A percentile compares a stretch with the other conserved stretches of the same genome.
Evolutionary conservation across 2,797 vertebrate species (phyloP).

Genomic region (Gymnoscopelus braueri): DNA sequence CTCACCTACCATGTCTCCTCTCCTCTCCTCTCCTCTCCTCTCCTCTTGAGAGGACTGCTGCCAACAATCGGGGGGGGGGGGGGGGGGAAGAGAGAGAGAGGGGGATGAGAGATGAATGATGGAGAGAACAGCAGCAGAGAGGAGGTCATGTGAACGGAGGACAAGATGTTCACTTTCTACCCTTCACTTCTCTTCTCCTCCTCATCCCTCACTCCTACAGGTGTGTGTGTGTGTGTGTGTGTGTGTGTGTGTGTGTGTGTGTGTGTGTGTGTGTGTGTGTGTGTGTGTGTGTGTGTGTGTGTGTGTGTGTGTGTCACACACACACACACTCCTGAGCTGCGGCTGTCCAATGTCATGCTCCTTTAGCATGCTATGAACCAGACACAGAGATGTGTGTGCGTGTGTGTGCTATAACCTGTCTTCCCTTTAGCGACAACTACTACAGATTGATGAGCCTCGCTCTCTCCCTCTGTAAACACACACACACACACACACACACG

Average conservation of each 20-base stretch:
- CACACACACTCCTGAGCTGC: neutral
- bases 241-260: slow-evolving; percentile 1
- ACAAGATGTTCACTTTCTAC: neutral
- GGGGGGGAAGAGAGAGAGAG: no score
- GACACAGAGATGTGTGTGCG: neutral
- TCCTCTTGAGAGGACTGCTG: no score
- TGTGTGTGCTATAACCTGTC: neutral
- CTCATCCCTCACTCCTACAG: neutral
- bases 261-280: neutral
- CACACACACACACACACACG: no score
- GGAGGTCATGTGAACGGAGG: no score
- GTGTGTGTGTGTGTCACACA: slow-evolving; percentile 6
- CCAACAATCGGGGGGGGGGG: no score
- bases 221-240: slow-evolving; percentile 4
- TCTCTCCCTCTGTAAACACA: no score
- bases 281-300: slow-evolving; percentile 3
- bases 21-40: neutral
- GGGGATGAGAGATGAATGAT: no score
- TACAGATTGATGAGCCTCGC: no score
- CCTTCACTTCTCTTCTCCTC: neutral
- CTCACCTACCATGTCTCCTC: neutral
- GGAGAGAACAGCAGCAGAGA: no score
- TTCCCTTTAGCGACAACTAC: neutral
- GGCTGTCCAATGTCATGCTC: no score
- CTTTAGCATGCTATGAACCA: no score